Evolutionary conservation across 92 coral and sea anemone genomes (phyloP).

Genomic region (Siderastrea radians): DNA sequence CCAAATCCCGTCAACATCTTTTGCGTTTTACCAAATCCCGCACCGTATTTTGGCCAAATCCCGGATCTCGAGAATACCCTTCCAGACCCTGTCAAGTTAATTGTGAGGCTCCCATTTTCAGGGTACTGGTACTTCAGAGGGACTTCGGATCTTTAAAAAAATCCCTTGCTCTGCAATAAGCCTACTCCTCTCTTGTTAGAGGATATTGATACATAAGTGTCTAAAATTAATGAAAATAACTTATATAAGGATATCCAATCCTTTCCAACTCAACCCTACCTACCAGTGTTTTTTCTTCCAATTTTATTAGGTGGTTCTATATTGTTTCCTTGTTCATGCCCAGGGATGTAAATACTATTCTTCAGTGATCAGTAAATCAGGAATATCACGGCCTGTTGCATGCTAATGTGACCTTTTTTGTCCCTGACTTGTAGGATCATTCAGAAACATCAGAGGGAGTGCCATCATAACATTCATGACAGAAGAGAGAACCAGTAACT

Average conservation of each 20-base stretch:
- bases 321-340: background rate
- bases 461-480: background rate
- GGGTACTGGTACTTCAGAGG: too few species aligned
- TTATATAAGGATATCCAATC: too few species aligned
- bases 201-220: background rate
- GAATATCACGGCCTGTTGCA: background rate
- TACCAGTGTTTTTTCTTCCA: too few species aligned
- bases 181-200: background rate
- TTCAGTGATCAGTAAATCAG: background rate
- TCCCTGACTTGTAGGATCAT: background rate
- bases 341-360: background rate
- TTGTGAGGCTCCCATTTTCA: too few species aligned
- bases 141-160: too few species aligned
- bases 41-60: too few species aligned
- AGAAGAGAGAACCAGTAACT: background rate
- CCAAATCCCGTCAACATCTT: too few species aligned
- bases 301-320: background rate
- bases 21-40: too few species aligned
- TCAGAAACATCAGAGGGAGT: background rate
- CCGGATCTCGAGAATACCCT: too few species aligned
- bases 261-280: too few species aligned
- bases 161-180: background rate
- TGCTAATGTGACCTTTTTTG: background rate
- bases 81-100: too few species aligned
- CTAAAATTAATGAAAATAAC: too few species aligned